These are phyloP conservation scores for Phengaris arion DNA, from an alignment of 2,888 invertebrate genomes.

Conservation along the genomic window DNA sequence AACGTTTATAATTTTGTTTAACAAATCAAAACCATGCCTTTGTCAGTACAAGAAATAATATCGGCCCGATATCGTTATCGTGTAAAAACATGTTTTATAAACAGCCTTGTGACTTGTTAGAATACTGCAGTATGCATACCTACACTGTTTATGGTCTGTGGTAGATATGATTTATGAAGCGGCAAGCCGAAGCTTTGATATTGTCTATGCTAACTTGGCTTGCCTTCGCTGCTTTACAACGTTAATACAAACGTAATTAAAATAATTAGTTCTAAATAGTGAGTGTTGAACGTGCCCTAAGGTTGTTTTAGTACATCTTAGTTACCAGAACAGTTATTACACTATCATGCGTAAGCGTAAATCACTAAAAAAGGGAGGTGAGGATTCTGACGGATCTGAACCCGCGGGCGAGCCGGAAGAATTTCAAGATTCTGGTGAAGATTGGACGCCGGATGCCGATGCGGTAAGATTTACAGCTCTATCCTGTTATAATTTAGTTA, in stretches of 20 bases:
- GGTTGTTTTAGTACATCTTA: conserved; percentile 30
- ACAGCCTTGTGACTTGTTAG: background rate
- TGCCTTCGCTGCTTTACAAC: conserved; percentile 29
- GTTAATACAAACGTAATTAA: conserved; percentile 4
- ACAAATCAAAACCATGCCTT: too few relatives aligned
- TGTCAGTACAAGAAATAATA: too few relatives aligned
- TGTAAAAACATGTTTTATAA: background rate
- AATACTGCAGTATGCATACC: too few relatives aligned
- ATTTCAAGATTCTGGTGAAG: conserved; percentile 77
- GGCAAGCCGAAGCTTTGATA: conserved; percentile 13
- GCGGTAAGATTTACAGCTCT: conserved; percentile 53
- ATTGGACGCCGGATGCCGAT: conserved; percentile 79
- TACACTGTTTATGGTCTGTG: background rate
- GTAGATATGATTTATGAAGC: background rate
- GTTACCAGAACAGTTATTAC: conserved; percentile 31
- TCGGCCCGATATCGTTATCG: background rate
- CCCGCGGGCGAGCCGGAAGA: conserved; percentile 73
- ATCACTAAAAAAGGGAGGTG: conserved; percentile 68
- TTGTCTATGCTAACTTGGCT: conserved; percentile 32
- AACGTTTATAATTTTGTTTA: too few relatives aligned
- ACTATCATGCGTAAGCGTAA: conserved; percentile 71
- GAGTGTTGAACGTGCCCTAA: conserved; percentile 25
- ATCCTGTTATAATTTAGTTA: background rate
- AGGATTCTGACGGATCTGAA: conserved; percentile 73
- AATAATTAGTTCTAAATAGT: conserved; percentile 6